Evolutionary conservation across 2,113 vertebrate genomes (phyloP).

Genomic region (Synodontis membranacea): DNA sequence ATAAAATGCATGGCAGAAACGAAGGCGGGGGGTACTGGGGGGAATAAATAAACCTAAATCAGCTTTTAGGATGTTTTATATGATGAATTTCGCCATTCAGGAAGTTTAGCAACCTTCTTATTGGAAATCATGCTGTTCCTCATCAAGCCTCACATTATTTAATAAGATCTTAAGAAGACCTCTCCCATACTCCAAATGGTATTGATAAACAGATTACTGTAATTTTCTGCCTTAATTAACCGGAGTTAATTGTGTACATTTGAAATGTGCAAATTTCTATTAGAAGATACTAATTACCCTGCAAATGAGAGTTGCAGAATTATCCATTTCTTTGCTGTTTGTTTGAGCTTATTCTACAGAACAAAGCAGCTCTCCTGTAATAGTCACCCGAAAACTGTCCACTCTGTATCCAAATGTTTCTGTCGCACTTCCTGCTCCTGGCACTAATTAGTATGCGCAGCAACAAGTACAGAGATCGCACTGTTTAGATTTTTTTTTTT

Average conservation of each 20-base stretch:
- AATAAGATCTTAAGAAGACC: conserved; percentile 9
- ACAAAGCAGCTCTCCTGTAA: neutral
- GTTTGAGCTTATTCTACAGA: neutral
- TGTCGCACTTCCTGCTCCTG: conserved; percentile 65
- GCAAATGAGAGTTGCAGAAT: neutral
- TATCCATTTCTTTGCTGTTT: neutral
- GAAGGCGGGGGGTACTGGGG: neutral
- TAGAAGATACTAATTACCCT: no score
- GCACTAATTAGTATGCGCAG: conserved; percentile 77
- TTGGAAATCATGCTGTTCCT: conserved; percentile 41
- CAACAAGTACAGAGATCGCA: conserved; percentile 64
- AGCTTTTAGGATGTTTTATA: conserved; percentile 73
- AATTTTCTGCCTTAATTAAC: conserved; percentile 27
- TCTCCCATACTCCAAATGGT: conserved; percentile 24
- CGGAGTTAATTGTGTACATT: neutral
- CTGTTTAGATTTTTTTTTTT: conserved; percentile 64
- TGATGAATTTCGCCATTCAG: conserved; percentile 71
- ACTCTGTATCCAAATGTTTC: conserved; percentile 24
- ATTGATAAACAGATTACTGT: conserved; percentile 31
- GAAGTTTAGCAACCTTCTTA: conserved; percentile 56
- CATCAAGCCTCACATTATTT: conserved; percentile 8
- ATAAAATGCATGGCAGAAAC: conserved; percentile 76
- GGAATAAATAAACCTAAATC: conserved; percentile 68
- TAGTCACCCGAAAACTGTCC: conserved; percentile 5
- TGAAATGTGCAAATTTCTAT: neutral